phyloP scores from a whole-genome alignment of 1,140 invertebrate genomes.

The Heliconius nattereri region DNA sequence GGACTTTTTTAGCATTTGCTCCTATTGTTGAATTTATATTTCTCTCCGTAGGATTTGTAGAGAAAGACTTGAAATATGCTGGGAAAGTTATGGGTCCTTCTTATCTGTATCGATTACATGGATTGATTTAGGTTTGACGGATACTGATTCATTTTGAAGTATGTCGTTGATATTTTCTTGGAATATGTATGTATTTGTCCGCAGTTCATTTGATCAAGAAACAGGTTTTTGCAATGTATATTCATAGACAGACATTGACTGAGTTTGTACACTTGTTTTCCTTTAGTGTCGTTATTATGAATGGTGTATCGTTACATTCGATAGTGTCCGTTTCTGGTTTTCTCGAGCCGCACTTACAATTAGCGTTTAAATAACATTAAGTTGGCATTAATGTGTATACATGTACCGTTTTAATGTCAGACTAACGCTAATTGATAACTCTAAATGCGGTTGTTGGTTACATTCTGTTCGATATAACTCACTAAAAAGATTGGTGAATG shows the following conservation, averaged over 20 bases:
- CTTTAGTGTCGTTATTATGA: neutral
- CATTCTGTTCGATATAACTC: neutral
- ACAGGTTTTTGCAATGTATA: conserved; percentile 33
- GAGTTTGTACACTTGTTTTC: conserved; percentile 13
- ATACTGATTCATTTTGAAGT: conserved; percentile 36
- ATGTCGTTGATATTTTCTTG: conserved; percentile 38
- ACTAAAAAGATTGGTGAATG: neutral
- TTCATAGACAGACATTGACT: conserved; percentile 13
- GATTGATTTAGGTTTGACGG: conserved; percentile 18
- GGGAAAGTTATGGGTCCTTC: neutral
- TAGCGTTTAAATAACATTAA: neutral
- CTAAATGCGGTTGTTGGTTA: neutral
- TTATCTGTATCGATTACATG: neutral
- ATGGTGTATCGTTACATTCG: conserved; percentile 4
- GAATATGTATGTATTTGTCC: conserved; percentile 35
- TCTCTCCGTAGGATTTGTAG: conserved; percentile 9
- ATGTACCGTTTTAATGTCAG: neutral
- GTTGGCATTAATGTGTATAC: neutral
- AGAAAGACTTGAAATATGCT: neutral
- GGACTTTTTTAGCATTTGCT: conserved; percentile 22
- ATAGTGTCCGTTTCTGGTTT: neutral
- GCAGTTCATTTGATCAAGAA: conserved; percentile 35
- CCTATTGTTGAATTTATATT: conserved; percentile 37
- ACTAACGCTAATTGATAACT: neutral
- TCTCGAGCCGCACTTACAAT: neutral